Evolutionary conservation across 1,140 invertebrate species (phyloP).

Genomic region (Lepidurus apus): DNA sequence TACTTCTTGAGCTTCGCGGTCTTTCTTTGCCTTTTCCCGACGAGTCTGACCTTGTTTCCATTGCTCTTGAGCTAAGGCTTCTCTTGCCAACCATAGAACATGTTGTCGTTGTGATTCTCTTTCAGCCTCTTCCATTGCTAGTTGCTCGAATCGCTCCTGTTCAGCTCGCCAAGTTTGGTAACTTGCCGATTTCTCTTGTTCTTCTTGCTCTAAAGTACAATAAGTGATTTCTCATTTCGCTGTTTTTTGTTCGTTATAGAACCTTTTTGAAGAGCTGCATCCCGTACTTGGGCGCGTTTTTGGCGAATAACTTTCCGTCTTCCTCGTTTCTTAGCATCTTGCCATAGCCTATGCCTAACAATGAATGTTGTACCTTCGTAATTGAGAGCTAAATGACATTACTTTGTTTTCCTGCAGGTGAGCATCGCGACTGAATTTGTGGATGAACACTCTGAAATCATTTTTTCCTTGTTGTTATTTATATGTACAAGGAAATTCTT

Average conservation of each 20-base stretch:
- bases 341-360: background rate
- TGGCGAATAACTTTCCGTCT: background rate
- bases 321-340: background rate
- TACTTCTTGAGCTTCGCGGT: conserved; percentile 11
- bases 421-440: background rate
- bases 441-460: background rate
- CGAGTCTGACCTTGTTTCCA: background rate
- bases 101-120: conserved; percentile 7
- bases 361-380: background rate
- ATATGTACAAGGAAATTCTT: background rate
- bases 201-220: background rate
- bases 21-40: background rate
- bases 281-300: background rate
- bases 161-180: conserved; percentile 14
- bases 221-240: background rate
- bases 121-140: conserved; percentile 13
- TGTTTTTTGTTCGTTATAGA: background rate
- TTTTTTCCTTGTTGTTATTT: background rate
- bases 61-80: conserved; percentile 14
- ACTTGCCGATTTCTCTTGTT: background rate
- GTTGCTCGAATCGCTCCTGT: conserved; percentile 9
- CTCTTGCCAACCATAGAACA: conserved; percentile 12
- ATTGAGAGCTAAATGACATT: background rate
- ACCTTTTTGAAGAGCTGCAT: background rate
- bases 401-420: background rate